Percentiles rank a stretch among this genome's conserved stretches.
phyloP scores from a whole-genome alignment of 2,888 invertebrate species.

The Aspidiotus destructor region DNA sequence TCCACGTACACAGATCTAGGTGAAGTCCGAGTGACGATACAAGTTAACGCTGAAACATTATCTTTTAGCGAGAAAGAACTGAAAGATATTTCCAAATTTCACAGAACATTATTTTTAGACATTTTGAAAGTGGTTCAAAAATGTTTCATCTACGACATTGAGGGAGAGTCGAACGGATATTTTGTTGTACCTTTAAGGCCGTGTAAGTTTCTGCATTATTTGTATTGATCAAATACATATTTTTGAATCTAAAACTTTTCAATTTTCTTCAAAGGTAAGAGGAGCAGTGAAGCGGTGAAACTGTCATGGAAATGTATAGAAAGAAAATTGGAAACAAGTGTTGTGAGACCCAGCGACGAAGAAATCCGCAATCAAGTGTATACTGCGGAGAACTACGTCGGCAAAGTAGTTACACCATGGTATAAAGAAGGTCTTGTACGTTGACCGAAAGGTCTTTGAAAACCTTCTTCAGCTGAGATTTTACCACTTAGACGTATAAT shows the following conservation, averaged over 20 bases:
- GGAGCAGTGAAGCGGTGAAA: too few relatives aligned
- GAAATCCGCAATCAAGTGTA: not conserved
- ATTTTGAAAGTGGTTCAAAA: slow-evolving; percentile 46
- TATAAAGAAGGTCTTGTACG: slow-evolving; percentile 45
- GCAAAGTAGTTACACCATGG: slow-evolving; percentile 76
- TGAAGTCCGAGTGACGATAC: slow-evolving; percentile 44
- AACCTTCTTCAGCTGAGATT: too few relatives aligned
- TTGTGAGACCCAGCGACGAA: slow-evolving; percentile 8
- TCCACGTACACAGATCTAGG: slow-evolving; percentile 64
- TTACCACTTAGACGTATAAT: too few relatives aligned
- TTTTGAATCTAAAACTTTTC: not conserved
- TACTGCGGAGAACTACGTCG: slow-evolving; percentile 50
- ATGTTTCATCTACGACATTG: slow-evolving; percentile 22
- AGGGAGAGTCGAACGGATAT: slow-evolving; percentile 20
- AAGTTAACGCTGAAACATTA: slow-evolving; percentile 31
- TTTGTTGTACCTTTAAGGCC: slow-evolving; percentile 43
- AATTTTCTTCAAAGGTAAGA: too few relatives aligned
- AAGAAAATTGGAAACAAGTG: not conserved
- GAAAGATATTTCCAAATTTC: slow-evolving; percentile 29
- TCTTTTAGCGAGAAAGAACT: slow-evolving; percentile 13
- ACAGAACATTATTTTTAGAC: slow-evolving; percentile 34
- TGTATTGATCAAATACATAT: too few relatives aligned
- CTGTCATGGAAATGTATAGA: not conserved
- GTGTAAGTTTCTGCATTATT: slow-evolving; percentile 6
- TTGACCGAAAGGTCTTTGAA: too few relatives aligned